These are phyloP conservation scores for Neodiprion pinetum DNA, from an alignment of 1,140 invertebrate genomes.

Conservation along the genomic window DNA sequence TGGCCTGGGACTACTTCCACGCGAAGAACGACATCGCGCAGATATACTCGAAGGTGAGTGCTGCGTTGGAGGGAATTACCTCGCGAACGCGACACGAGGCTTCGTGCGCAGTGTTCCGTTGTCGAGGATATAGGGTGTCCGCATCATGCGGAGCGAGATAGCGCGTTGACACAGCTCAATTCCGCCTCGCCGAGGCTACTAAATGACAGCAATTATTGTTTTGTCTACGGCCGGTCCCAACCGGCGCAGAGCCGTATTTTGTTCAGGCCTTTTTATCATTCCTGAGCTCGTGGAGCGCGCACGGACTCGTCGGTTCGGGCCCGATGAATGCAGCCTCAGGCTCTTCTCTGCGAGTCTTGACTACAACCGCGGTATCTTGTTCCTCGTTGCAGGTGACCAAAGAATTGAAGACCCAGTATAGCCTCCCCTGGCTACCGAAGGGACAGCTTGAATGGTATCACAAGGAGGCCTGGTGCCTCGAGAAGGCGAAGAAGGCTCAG, in stretches of 20 bases:
- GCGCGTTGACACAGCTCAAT: constrained; percentile 39
- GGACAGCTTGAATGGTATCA: constrained; percentile 57
- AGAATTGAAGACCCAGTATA: constrained; percentile 52
- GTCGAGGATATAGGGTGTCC: constrained; percentile 8
- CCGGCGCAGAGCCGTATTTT: background rate
- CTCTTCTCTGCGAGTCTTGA: background rate
- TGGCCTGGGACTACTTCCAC: constrained; percentile 53
- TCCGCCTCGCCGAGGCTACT: constrained; percentile 26
- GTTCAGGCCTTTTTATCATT: constrained; percentile 11
- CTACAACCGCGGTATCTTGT: constrained; percentile 16
- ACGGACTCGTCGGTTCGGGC: background rate
- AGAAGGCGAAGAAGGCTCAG: constrained; percentile 56
- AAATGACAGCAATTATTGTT: constrained; percentile 42
- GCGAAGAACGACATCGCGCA: constrained; percentile 48
- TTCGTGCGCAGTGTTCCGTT: background rate
- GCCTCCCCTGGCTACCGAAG: constrained; percentile 58
- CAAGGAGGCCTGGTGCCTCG: constrained; percentile 51
- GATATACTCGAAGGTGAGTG: constrained; percentile 51
- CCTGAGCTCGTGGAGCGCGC: background rate
- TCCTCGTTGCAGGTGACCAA: constrained; percentile 53
- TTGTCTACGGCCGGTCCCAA: constrained; percentile 29
- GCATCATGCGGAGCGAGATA: constrained; percentile 30
- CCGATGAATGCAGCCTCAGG: no score
- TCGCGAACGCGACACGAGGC: background rate
- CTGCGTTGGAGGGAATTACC: background rate